Percentiles rank a stretch among this genome's conserved stretches.
These are phyloP conservation scores for Zonitis immaculata DNA, from an alignment of 2,888 invertebrate species.

Conservation along the genomic window DNA sequence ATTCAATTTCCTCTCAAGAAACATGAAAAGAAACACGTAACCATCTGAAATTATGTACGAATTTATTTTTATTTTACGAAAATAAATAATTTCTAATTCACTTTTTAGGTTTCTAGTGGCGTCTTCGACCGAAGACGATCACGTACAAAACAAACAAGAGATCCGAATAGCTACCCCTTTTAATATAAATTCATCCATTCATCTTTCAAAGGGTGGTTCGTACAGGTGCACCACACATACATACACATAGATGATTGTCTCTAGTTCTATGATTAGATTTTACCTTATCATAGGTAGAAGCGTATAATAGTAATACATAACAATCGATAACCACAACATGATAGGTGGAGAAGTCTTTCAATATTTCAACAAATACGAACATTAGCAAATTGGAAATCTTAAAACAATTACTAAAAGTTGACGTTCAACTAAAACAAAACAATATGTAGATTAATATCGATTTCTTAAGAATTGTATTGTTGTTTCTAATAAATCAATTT, in stretches of 20 bases:
- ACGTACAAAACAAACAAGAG: slow-evolving; percentile 11
- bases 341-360: background rate
- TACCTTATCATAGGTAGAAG: background rate
- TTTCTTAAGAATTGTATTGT: too few relatives aligned
- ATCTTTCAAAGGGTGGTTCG: background rate
- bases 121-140: slow-evolving; percentile 9
- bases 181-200: background rate
- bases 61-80: background rate
- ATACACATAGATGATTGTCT: background rate
- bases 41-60: background rate
- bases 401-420: too few relatives aligned
- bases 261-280: background rate
- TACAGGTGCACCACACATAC: background rate
- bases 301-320: background rate
- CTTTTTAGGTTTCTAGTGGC: background rate
- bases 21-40: background rate
- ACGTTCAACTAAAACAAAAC: background rate
- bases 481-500: background rate
- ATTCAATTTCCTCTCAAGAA: slow-evolving; percentile 21
- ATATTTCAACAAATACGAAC: too few relatives aligned
- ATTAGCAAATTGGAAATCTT: too few relatives aligned
- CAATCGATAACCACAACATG: background rate
- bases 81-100: background rate
- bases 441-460: too few relatives aligned
- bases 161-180: background rate